These are phyloP conservation scores for Cephalotes varians DNA, from an alignment of 2,888 invertebrate genomes.

Conservation along the genomic window DNA sequence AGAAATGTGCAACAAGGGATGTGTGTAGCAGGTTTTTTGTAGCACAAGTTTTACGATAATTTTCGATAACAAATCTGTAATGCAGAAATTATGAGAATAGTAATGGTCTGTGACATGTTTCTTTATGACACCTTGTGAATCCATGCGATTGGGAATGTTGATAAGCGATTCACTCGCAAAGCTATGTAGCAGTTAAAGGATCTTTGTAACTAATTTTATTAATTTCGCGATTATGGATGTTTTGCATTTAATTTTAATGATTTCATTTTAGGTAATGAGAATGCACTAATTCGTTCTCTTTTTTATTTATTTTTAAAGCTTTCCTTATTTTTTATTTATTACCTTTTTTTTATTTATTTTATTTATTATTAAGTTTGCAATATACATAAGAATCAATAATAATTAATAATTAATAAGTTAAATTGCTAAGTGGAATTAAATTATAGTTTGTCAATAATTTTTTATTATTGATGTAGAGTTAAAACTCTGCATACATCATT, in stretches of 20 bases:
- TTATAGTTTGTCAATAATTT: neutral
- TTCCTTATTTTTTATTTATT: neutral
- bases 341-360: neutral
- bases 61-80: conserved; percentile 30
- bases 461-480: neutral
- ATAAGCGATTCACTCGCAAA: conserved; percentile 7
- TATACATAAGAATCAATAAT: neutral
- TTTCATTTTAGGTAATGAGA: conserved; percentile 6
- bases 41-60: conserved; percentile 30
- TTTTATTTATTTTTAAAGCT: neutral
- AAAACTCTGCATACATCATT: neutral
- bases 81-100: conserved; percentile 38
- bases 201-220: conserved; percentile 18
- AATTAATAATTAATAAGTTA: neutral
- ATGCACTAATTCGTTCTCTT: neutral
- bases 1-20: conserved; percentile 31
- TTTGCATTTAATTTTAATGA: conserved; percentile 16
- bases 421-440: neutral
- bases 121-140: conserved; percentile 78
- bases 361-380: neutral
- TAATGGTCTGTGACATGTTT: conserved; percentile 57
- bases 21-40: conserved; percentile 19
- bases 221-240: neutral
- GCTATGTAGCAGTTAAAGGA: neutral
- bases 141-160: conserved; percentile 41